phyloP scores from a whole-genome alignment of 2,888 invertebrate genomes.

The Ommatoiulus sabulosus region DNA sequence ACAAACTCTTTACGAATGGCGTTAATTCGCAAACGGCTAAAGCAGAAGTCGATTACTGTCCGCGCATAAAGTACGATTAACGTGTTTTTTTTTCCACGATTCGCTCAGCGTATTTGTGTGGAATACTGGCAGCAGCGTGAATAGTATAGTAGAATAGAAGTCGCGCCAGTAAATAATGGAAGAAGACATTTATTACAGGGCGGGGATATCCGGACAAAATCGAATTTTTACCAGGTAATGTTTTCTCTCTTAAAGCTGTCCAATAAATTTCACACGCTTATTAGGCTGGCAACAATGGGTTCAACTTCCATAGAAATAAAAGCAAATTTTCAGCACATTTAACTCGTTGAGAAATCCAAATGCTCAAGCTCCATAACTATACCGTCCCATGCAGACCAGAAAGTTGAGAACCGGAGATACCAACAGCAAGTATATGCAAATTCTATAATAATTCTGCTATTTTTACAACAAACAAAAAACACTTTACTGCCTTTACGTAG shows the following conservation, averaged over 20 bases:
- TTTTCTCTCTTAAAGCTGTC: background rate
- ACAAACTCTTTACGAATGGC: too few species aligned
- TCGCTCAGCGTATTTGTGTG: background rate
- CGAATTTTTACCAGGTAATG: background rate
- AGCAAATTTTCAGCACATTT: too few species aligned
- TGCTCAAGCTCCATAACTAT: too few species aligned
- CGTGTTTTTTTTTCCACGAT: background rate
- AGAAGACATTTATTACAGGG: background rate
- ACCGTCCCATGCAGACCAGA: too few species aligned
- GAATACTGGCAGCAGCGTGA: background rate
- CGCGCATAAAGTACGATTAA: background rate
- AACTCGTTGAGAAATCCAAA: too few species aligned
- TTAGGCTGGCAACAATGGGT: background rate
- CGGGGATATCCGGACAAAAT: background rate
- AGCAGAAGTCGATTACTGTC: background rate
- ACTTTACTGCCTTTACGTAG: too few species aligned
- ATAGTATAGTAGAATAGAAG: background rate
- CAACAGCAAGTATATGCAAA: too few species aligned
- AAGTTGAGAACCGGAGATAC: too few species aligned
- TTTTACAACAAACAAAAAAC: too few species aligned
- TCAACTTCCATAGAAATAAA: too few species aligned
- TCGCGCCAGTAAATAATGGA: background rate
- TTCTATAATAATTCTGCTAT: too few species aligned
- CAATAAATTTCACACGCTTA: background rate
- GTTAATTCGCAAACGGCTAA: background rate